Base-by-base conservation (phyloP, 2,113 vertebrate species). In the Onychostoma macrolepis region DNA sequence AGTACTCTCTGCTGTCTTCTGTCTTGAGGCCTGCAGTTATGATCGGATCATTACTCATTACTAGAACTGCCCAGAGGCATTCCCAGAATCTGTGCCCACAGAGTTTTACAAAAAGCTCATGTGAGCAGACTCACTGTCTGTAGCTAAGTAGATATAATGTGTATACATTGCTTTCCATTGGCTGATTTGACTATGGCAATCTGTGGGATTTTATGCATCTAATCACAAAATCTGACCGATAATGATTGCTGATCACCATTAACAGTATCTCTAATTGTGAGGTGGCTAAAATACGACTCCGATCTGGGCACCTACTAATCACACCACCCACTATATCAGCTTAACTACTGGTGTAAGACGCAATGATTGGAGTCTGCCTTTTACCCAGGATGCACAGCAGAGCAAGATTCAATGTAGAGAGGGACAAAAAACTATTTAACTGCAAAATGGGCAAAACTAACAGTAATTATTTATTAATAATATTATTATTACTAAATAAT, bases 1-100 rank as follows among this genome's bases (percentile, higher is more conserved):
- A 61, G 67, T 43, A 90, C 78, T 78, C 85, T 86, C 85, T 85
- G 56, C 88, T 88, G 69, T 88, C 82, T 61, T 43, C 28, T 30
- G 80, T 83, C 80, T 69, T 6, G 80, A 80, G 82, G 36, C 61
- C 30, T 69, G 53, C 50, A 13, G 78, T 80, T 80, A 65, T 41
- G 41, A 71, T 26, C 50, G 63, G 17, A 69, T 83, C n/a, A 48
- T 50, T 83, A 12, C 63, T 48, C 78, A 80, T 61, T 41, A 61
- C 78, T 61, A 61, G 53, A n/a, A 15, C 33, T 63, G 33, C 21
- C 24, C 24, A 26, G 53, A 80, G 33, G 24, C 6, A 38, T 80
- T 80, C 78, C 53, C 78, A 80, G 78, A 61, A 72, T 41, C 69
- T 72, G 21, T 72, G 69, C 36, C 69, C 69, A 72, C 69, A 41